Evolutionary conservation across 2,797 vertebrate genomes (phyloP).

Genomic region (Cyclura pinguis): DNA sequence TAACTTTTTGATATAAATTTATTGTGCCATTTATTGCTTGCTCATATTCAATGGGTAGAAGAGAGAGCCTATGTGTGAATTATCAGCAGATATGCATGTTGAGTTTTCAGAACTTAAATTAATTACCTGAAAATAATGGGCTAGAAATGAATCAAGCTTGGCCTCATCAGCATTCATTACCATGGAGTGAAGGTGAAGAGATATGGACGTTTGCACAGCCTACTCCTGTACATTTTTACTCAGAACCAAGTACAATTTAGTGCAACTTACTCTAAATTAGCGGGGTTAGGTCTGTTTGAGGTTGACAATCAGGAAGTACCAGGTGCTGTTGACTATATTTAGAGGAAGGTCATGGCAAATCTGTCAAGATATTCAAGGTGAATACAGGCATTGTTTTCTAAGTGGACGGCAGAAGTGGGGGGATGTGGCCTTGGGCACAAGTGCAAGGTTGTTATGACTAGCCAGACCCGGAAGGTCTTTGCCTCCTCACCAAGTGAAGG

Average conservation of each 20-base stretch:
- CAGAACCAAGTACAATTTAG: neutral
- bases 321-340: too few species aligned
- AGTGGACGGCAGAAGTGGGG: too few species aligned
- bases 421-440: too few species aligned
- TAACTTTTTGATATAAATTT: too few species aligned
- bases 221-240: neutral
- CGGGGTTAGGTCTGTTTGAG: neutral
- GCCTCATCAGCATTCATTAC: constrained; percentile 22
- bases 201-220: neutral
- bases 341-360: too few species aligned
- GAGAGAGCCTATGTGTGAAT: neutral
- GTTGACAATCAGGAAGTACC: neutral
- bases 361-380: too few species aligned
- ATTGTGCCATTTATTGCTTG: neutral
- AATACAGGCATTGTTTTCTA: too few species aligned
- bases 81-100: constrained; percentile 9
- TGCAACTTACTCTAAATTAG: neutral
- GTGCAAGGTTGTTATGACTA: too few species aligned
- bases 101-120: constrained; percentile 19
- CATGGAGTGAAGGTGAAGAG: constrained; percentile 24
- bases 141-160: neutral
- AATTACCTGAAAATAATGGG: constrained; percentile 16
- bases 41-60: neutral
- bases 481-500: too few species aligned
- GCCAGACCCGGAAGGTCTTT: too few species aligned